These are phyloP conservation scores for Choloepus didactylus DNA, from an alignment of 2,797 vertebrate genomes.

Conservation along the genomic window DNA sequence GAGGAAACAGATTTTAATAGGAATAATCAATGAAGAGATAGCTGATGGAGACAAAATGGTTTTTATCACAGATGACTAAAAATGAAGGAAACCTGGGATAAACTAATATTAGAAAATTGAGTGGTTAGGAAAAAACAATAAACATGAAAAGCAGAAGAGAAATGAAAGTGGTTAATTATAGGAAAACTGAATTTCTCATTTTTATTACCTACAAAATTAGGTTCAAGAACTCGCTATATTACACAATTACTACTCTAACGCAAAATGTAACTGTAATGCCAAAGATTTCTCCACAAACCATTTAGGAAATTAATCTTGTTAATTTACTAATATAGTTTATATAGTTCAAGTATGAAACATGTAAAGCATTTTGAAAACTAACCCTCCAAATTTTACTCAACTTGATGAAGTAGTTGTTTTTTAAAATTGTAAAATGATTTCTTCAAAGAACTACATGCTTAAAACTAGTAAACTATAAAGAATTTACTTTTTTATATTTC, in stretches of 20 bases:
- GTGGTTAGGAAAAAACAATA: slow-evolving; percentile 61
- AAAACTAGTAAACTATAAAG: slow-evolving; percentile 12
- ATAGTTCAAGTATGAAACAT: not conserved
- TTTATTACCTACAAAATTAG: slow-evolving; percentile 58
- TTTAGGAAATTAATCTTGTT: slow-evolving; percentile 20
- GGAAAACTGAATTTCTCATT: slow-evolving; percentile 40
- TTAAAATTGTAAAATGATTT: slow-evolving; percentile 26
- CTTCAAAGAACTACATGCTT: not conserved
- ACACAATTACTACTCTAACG: slow-evolving; percentile 11
- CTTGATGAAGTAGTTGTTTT: slow-evolving; percentile 48
- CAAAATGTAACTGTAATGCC: slow-evolving; percentile 36
- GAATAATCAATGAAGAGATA: slow-evolving; percentile 73
- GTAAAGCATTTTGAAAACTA: slow-evolving; percentile 23
- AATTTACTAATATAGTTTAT: slow-evolving; percentile 41
- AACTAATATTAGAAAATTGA: slow-evolving; percentile 61
- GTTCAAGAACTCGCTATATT: slow-evolving; percentile 7
- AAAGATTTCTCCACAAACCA: slow-evolving; percentile 6
- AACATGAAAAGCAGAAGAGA: slow-evolving; percentile 21
- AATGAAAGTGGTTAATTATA: slow-evolving; percentile 51
- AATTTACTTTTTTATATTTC: slow-evolving; percentile 39
- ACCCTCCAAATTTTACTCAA: slow-evolving; percentile 42
- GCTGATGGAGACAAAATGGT: slow-evolving; percentile 72
- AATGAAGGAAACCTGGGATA: slow-evolving; percentile 65
- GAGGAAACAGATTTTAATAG: slow-evolving; percentile 74
- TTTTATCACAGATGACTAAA: slow-evolving; percentile 72